Evolutionary conservation across 2,113 vertebrate genomes (phyloP), one percentile per base, ranked within the genome.

Genomic region (Plecotus auritus): DNA sequence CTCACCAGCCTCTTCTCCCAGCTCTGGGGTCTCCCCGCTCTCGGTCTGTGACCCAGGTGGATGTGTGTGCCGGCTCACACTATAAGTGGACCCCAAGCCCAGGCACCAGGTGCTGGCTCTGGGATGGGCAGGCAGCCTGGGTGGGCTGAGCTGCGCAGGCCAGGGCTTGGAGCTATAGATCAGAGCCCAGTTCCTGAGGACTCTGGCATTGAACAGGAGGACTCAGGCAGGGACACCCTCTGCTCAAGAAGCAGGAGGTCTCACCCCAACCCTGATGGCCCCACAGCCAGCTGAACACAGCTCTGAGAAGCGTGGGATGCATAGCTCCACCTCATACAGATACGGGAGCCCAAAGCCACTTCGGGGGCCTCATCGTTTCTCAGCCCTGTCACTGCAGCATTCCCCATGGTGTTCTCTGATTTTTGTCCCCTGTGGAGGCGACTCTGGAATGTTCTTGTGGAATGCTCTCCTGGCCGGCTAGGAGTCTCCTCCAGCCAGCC

Each of bases 391-490:
- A 1, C 56, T 2, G 2, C 59, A 45, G 42, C 51, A 2, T 37
- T 83, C 70, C 95, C n/a, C 1, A 0, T 1, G 5, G 20, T 37
- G 49, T 23, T 14, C 56, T 76, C 74, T 54, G 70, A 23, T 54
- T 91, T 93, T 4, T 16, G 3, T 51, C n/a, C 59, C 28, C 23
- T 10, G 51, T 54, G 80, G 76, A 95, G 69, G 86, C 4, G 0
- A 70, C 45, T 84, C 78, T 74, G 95, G 84, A 95, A 95, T 87
- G 90, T 66, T 66, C 91, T 70, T 37, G 9, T 30, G 59, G 77
- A 94, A 95, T 37, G 28, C 9, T 49, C 32, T 45, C 28, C 47
- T 14, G 28, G 82, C 72, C 2, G 6, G 30, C 54, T 26, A 12
- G 66, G 45, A 17, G 56, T 67, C 45, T 47, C 22, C n/a, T 61